Base-by-base conservation (phyloP, 2,888 invertebrate genomes). In the Microdon myrmicae region DNA sequence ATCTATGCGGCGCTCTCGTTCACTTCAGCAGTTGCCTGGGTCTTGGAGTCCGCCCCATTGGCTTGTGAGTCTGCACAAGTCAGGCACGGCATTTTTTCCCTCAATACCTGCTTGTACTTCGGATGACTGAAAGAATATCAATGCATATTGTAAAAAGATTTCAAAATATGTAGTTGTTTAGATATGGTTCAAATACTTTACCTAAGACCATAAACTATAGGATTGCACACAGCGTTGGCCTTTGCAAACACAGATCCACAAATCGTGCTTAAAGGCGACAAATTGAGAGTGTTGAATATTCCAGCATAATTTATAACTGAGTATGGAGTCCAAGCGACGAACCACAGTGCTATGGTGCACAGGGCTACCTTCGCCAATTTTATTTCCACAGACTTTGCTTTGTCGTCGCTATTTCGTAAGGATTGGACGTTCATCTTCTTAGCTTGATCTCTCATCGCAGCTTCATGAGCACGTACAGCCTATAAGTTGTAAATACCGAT, bases 321-420 rank as follows among this genome's bases (percentile, higher is more conserved):
- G 68, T 86, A 87, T 2, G 86, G 86, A 6, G 85, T 84, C 87
- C 88, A 88, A 9, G 87, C 87, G 69, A 86, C 77, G 70, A 87
- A 83, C 85, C 86, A 88, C 37, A 87, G 73, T 1, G 84, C 80
- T 61, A 87, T 84, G 53, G 87, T 87, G 56, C 83, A 83, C 68
- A 87, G 72, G 4, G 87, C 86, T 22, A 83, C 83, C 73, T 85
- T 85, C 48, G 85, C 85, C 59, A 85, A 69, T 72, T 84, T 84
- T 19, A 81, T 82, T 74, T 85, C 85, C 3, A 83, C 83, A 39
- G 83, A 83, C 49, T 81, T 78, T 43, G 78, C 79, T 61, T 81
- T 79, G 67, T 81, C 80, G 22, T 82, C 81, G 37, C 81, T 81
- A 56, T 73, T 73, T 28, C 85, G 76, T 54, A 86, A 74, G 1